These are phyloP conservation scores for Tupaia chinensis DNA, from an alignment of 2,113 vertebrate species.

Conservation along the genomic window DNA sequence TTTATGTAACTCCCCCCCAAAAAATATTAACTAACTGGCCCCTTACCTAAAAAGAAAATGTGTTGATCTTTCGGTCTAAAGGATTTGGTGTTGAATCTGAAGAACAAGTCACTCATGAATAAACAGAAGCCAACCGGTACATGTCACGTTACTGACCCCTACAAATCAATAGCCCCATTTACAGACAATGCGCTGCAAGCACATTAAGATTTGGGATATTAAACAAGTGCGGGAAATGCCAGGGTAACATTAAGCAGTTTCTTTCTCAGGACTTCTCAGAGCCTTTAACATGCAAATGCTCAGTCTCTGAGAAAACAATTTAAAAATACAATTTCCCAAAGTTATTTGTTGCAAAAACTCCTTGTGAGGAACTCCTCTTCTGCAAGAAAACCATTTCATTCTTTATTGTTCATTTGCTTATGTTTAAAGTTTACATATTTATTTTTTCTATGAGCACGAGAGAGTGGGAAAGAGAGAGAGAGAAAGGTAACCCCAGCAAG, in stretches of 20 bases:
- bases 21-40: slow-evolving; percentile 14
- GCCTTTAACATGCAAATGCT: neutral
- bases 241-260: slow-evolving; percentile 48
- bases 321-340: slow-evolving; percentile 5
- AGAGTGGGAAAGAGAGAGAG: no score
- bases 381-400: neutral
- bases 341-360: slow-evolving; percentile 1
- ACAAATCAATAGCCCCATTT: slow-evolving; percentile 37
- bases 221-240: neutral
- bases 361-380: neutral
- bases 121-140: slow-evolving; percentile 20
- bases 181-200: neutral
- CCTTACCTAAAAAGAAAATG: neutral
- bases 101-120: neutral
- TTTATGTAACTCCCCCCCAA: neutral
- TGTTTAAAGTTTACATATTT: no score
- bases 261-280: slow-evolving; percentile 29
- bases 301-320: neutral
- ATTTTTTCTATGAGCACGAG: no score
- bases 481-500: no score
- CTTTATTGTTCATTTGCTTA: neutral
- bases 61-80: neutral
- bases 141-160: neutral
- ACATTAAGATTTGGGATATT: slow-evolving; percentile 27
- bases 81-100: neutral